Evolutionary conservation across 2,113 vertebrate genomes (phyloP).

Genomic region (Hystrix brachyura): DNA sequence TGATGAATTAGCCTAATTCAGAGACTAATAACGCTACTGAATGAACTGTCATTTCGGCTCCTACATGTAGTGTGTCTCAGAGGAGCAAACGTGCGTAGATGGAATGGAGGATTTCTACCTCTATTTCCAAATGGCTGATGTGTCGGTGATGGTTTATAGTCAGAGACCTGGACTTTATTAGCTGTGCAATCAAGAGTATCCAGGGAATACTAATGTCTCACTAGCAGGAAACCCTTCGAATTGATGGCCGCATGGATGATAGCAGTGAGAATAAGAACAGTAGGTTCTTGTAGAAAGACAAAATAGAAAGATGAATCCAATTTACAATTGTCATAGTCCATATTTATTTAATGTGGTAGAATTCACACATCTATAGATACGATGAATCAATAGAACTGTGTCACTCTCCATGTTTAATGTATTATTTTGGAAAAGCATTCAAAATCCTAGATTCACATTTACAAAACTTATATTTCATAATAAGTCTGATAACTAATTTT

Average conservation of each 20-base stretch:
- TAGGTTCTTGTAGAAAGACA: constrained; percentile 15
- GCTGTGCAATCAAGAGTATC: constrained; percentile 45
- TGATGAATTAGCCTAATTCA: constrained; percentile 83
- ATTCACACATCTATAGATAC: neutral
- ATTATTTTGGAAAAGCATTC: constrained; percentile 39
- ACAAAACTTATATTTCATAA: constrained; percentile 1
- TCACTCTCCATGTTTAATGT: neutral
- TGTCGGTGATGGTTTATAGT: constrained; percentile 65
- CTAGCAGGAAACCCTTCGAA: constrained; percentile 5
- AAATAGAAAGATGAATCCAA: constrained; percentile 11
- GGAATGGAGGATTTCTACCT: constrained; percentile 54
- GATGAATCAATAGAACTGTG: neutral
- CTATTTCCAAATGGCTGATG: constrained; percentile 70
- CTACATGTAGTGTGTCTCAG: constrained; percentile 77
- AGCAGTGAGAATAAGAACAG: neutral
- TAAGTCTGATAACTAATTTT: constrained; percentile 29
- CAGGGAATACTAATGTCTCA: constrained; percentile 33
- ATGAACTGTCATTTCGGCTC: constrained; percentile 76
- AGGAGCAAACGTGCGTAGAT: constrained; percentile 65
- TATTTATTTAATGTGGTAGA: neutral
- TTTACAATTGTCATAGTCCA: neutral
- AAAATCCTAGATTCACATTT: neutral
- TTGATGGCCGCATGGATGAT: neutral
- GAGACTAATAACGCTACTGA: constrained; percentile 75
- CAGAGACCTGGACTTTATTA: constrained; percentile 79